These are phyloP conservation scores for Paelopatides confundens DNA, from an alignment of 53 echinoderm and acorn worm genomes.

Conservation along the genomic window DNA sequence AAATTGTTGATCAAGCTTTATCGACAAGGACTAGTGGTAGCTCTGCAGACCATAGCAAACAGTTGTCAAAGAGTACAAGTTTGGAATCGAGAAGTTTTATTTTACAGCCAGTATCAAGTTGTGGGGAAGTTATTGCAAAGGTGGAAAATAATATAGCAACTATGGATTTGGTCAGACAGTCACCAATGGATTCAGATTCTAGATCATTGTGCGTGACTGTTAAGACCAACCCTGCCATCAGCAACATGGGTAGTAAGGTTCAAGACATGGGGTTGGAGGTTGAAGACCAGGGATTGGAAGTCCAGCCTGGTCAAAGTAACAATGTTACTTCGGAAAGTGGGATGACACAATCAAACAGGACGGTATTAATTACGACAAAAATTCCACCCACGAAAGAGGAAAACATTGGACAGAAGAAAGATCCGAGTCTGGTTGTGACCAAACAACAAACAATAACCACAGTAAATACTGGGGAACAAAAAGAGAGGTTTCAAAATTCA, in stretches of 20 bases:
- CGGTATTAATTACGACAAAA: background rate
- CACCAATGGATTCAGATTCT: background rate
- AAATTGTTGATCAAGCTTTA: background rate
- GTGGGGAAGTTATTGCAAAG: background rate
- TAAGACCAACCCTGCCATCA: background rate
- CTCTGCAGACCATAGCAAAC: background rate
- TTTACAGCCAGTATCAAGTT: background rate
- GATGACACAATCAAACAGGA: background rate
- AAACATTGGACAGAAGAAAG: background rate
- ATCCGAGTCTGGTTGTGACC: background rate
- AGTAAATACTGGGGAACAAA: background rate
- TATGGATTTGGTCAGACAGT: background rate
- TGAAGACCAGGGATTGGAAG: background rate
- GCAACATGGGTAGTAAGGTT: background rate
- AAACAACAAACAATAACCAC: background rate
- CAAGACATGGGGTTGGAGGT: background rate
- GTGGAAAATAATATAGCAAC: background rate
- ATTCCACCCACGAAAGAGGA: background rate
- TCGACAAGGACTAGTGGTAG: background rate
- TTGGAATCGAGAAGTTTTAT: too few relatives aligned
- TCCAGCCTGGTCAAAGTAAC: background rate
- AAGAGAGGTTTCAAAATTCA: background rate
- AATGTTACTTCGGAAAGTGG: background rate
- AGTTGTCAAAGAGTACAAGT: too few relatives aligned
- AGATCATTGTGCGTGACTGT: background rate